Evolutionary conservation across 2,888 invertebrate species (phyloP).

Genomic region (Melinaea marsaeus): DNA sequence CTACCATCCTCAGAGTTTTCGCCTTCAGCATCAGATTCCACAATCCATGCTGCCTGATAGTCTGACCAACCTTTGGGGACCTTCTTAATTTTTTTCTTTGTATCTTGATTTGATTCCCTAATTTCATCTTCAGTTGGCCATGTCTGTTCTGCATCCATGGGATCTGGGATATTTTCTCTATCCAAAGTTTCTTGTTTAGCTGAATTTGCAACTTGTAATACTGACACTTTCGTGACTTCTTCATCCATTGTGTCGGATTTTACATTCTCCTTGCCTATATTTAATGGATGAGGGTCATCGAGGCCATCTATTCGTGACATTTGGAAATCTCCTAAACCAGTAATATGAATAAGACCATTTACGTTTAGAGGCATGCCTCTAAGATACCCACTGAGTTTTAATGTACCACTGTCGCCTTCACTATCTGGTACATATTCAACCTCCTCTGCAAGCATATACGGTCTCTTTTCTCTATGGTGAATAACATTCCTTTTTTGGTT

Average conservation of each 20-base stretch:
- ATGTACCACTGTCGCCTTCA: constrained; percentile 77
- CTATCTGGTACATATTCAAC: constrained; percentile 79
- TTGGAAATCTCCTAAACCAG: constrained; percentile 96
- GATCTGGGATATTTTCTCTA: constrained; percentile 89
- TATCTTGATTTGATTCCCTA: constrained; percentile 81
- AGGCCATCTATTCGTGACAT: constrained; percentile 87
- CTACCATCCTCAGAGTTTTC: constrained; percentile 68
- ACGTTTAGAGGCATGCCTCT: constrained; percentile 90
- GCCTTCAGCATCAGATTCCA: constrained; percentile 82
- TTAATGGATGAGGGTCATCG: constrained; percentile 82
- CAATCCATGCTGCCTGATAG: constrained; percentile 97
- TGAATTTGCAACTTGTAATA: constrained; percentile 81
- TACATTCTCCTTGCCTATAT: constrained; percentile 70
- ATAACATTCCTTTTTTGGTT: constrained; percentile 88
- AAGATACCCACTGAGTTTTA: constrained; percentile 92
- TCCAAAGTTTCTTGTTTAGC: constrained; percentile 84
- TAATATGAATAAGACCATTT: constrained; percentile 92
- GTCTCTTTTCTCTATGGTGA: constrained; percentile 84
- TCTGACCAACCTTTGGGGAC: constrained; percentile 97
- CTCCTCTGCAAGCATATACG: constrained; percentile 90
- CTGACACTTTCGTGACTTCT: constrained; percentile 55
- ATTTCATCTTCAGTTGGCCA: constrained; percentile 97
- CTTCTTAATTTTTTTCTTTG: constrained; percentile 84
- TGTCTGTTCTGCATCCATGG: constrained; percentile 97
- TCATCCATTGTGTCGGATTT: constrained; percentile 66